Percentiles rank a stretch among this genome's conserved stretches.
These are phyloP conservation scores for Crocodylus rhombifer DNA, from an alignment of 2,797 vertebrate genomes.

Conservation along the genomic window DNA sequence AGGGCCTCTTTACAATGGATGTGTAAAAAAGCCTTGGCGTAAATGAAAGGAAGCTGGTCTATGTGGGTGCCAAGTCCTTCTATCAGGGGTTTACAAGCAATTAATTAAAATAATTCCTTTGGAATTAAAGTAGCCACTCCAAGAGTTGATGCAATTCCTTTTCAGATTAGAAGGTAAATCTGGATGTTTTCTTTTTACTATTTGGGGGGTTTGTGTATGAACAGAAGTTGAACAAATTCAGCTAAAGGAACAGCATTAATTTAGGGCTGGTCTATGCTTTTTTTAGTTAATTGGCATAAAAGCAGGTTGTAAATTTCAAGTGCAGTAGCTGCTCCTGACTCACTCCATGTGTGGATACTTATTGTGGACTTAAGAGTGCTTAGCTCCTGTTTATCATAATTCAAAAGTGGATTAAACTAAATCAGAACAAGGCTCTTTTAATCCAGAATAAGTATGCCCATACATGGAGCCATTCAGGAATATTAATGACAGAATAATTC, in stretches of 20 bases:
- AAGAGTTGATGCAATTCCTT: slow-evolving; percentile 35
- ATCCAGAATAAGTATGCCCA: neutral
- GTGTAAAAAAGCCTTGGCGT: neutral
- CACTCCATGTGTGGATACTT: slow-evolving; percentile 41
- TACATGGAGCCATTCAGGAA: neutral
- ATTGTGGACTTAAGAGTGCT: slow-evolving; percentile 18
- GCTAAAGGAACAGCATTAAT: slow-evolving; percentile 42
- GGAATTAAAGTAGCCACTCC: slow-evolving; percentile 25
- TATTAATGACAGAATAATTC: neutral
- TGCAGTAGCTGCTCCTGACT: slow-evolving; percentile 33
- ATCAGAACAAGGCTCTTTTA: neutral
- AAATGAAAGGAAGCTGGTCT: neutral
- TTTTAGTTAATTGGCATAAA: slow-evolving; percentile 54
- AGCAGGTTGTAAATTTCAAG: slow-evolving; percentile 50
- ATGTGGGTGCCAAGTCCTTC: slow-evolving; percentile 27
- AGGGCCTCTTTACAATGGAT: neutral
- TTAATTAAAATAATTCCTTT: slow-evolving; percentile 44
- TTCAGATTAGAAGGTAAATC: slow-evolving; percentile 40
- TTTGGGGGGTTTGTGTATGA: slow-evolving; percentile 48
- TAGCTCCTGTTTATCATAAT: slow-evolving; percentile 33
- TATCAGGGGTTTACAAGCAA: slow-evolving; percentile 32
- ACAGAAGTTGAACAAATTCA: slow-evolving; percentile 24
- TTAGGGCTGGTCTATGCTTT: slow-evolving; percentile 59
- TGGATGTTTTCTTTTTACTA: slow-evolving; percentile 52
- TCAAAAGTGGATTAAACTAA: neutral